Evolutionary conservation across 2,113 vertebrate species (phyloP).

Genomic region (Octodon degus): DNA sequence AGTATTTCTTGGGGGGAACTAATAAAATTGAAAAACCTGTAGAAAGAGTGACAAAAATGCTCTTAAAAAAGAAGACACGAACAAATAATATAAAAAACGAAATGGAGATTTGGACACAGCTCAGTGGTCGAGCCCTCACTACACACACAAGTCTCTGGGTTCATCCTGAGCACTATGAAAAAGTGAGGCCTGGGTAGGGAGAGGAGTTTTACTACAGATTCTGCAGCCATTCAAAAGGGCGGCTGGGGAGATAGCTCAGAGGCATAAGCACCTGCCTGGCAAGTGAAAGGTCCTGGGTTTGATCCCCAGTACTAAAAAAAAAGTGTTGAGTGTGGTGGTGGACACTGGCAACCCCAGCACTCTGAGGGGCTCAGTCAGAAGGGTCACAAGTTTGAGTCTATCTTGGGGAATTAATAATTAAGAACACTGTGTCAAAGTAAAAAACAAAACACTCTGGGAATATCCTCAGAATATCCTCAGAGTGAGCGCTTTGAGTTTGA

Average conservation of each 20-base stretch:
- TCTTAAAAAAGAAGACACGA: slow-evolving; percentile 10
- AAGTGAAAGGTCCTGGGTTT: too few relatives aligned
- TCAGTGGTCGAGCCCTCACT: background rate
- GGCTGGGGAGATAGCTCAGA: too few relatives aligned
- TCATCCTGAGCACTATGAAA: background rate
- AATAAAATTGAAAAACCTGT: background rate
- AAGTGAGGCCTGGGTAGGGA: background rate
- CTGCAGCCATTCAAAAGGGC: background rate
- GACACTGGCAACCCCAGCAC: background rate
- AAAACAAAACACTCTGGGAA: background rate
- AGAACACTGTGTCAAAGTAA: background rate
- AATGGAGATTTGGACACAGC: background rate
- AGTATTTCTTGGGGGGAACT: background rate
- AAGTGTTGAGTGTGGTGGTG: background rate
- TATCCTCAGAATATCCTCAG: background rate
- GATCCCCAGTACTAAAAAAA: background rate
- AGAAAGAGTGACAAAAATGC: background rate
- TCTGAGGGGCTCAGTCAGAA: background rate
- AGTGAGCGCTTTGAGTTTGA: background rate
- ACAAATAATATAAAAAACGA: background rate
- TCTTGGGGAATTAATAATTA: background rate
- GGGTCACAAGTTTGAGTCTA: background rate
- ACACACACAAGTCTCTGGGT: background rate
- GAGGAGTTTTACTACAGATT: background rate
- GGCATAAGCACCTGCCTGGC: too few relatives aligned